These are phyloP conservation scores for Falco berigora DNA, from an alignment of 2,797 vertebrate species.

Conservation along the genomic window DNA sequence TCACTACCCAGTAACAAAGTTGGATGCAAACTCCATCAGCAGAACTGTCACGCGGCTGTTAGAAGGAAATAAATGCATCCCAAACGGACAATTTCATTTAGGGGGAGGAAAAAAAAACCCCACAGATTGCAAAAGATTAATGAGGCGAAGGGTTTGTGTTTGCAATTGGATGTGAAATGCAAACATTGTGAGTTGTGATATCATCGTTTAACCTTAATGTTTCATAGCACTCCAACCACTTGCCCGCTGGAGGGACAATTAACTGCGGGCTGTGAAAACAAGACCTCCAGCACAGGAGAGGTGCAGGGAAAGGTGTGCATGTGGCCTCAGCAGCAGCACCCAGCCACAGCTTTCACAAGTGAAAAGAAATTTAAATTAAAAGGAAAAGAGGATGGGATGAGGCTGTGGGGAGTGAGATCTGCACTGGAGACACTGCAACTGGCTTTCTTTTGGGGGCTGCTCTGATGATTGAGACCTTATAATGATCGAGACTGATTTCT, in stretches of 20 bases:
- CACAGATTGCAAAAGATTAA: constrained; percentile 73
- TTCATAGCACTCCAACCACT: not conserved
- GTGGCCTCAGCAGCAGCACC: not conserved
- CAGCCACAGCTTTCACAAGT: fast-evolving
- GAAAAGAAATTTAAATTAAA: not conserved
- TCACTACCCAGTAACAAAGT: constrained; percentile 69
- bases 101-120: not conserved
- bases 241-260: not conserved
- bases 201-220: constrained; percentile 66
- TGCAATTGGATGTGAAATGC: constrained; percentile 66
- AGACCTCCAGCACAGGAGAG: not conserved
- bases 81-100: constrained; percentile 74
- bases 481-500: not conserved
- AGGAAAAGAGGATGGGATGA: not conserved
- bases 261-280: constrained; percentile 20
- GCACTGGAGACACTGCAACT: not conserved
- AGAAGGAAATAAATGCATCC: constrained; percentile 76
- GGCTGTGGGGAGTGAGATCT: fast-evolving
- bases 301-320: not conserved
- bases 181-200: constrained; percentile 60
- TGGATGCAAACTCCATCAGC: constrained; percentile 69
- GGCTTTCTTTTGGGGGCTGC: not conserved
- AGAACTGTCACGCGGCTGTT: constrained; percentile 68
- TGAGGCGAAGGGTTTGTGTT: constrained; percentile 73
- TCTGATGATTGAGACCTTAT: not conserved